Base-by-base conservation (phyloP, 2,113 vertebrate genomes). In the Lagopus muta region DNA sequence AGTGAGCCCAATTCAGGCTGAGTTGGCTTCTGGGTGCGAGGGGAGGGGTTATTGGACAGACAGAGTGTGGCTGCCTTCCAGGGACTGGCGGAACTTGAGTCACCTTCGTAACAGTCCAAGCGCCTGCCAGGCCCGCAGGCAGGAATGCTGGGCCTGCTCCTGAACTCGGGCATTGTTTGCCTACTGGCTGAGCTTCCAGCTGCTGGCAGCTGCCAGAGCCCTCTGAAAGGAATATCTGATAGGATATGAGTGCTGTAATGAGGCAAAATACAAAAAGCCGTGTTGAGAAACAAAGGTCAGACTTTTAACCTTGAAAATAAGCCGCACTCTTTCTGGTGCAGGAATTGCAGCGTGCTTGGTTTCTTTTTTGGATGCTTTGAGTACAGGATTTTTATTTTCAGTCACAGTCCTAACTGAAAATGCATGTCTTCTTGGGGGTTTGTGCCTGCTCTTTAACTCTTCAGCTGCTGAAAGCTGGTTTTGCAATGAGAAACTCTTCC, bases 161-260 rank as follows among this genome's bases (percentile, higher is more conserved):
- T 96, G 77, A 97, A 92, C 88, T 72, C 2, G 0, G 81, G 81
- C 70, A 94, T 96, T 97, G 95, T 95, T 89, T 72, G 85, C 58
- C 94, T 94, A 74, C 81, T 94, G 85, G 80, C 89, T 58, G 86
- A 90, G 82, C 86, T 94, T 96, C 85, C 91, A 92, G 95, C 93
- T 96, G 96, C 89, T 96, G 87, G 88, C 88, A 88, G 89, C 78
- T 47, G 0, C 74, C 48, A 89, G 74, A 96, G 71, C 67, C 62
- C 88, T 89, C 86, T 90, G 91, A 95, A 96, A 93, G 83, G 88
- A 95, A 82, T 88, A 92, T 85, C 83, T 95, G 89, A 95, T 91
- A 69, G 73, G 65, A 62, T 50, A 16, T 55, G 80, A 94, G 91
- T 96, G 73, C 62, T 72, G 80, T 90, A 94, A 88, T 96, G 88